Conservation (phyloP, 2,797 vertebrate genomes). For the Gorsachius magnificus region DNA sequence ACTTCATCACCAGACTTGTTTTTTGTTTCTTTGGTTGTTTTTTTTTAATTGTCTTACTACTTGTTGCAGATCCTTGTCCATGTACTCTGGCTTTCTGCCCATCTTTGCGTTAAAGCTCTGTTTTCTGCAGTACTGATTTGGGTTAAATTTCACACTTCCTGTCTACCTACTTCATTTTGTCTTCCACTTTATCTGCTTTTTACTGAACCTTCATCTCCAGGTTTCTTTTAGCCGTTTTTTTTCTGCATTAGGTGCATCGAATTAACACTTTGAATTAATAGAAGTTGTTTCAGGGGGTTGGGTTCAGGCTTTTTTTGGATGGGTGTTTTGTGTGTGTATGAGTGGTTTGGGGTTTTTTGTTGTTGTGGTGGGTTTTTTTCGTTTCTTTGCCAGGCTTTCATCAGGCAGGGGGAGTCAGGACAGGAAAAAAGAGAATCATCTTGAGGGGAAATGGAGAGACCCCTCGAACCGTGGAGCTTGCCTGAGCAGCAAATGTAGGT, state of each 20-base stretch:
- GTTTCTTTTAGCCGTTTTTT: background rate
- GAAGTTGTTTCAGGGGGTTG: background rate
- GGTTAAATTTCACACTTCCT: background rate
- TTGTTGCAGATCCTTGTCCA: accelerated
- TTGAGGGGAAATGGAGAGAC: background rate
- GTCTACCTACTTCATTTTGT: background rate
- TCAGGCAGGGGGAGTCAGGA: background rate
- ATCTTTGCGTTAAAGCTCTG: background rate
- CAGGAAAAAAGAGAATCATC: background rate
- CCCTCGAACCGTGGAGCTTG: accelerated
- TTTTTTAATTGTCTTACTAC: background rate
- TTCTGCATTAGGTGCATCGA: background rate
- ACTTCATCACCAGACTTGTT: background rate
- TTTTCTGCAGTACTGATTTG: background rate
- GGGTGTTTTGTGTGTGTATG: accelerated
- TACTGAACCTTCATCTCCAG: background rate
- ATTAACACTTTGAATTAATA: background rate
- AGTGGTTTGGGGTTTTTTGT: accelerated
- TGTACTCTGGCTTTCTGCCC: background rate
- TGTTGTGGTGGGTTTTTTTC: background rate
- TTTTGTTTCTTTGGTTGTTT: background rate
- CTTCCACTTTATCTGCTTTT: background rate
- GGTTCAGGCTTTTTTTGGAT: background rate
- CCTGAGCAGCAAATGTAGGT: background rate
- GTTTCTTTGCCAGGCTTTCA: background rate